Conservation (phyloP, 2,797 vertebrate species). For the Melanotaenia pygmaea region DNA sequence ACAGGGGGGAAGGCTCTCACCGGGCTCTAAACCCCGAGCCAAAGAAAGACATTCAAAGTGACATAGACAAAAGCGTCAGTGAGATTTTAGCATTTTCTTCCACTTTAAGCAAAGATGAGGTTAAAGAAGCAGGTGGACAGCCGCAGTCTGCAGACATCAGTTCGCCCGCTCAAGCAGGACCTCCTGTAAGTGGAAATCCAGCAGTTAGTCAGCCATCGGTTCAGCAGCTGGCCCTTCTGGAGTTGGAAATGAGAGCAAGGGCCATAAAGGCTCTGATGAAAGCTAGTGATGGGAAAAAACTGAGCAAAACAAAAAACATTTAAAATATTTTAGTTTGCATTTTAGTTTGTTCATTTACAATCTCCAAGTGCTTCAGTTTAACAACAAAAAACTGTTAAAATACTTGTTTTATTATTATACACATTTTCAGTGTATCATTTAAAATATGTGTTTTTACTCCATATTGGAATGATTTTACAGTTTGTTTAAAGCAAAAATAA, state of each 20-base stretch:
- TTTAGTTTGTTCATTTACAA: not conserved
- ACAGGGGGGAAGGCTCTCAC: not conserved
- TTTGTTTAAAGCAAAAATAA: constrained; percentile 15
- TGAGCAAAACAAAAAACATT: constrained; percentile 30
- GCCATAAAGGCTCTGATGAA: constrained; percentile 99
- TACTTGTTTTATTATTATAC: no score
- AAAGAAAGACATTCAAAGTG: constrained; percentile 89
- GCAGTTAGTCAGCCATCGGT: constrained; percentile 88
- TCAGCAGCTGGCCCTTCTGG: constrained; percentile 95
- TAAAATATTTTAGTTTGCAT: constrained; percentile 1
- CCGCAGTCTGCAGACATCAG: not conserved
- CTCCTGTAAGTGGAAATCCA: constrained; percentile 9
- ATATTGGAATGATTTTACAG: constrained; percentile 46
- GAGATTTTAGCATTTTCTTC: constrained; percentile 91
- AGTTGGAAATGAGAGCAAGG: constrained; percentile 96
- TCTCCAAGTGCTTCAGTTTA: not conserved
- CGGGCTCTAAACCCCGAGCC: constrained; percentile 6
- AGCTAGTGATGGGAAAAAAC: constrained; percentile 89
- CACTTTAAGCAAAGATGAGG: constrained; percentile 63
- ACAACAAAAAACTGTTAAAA: not conserved
- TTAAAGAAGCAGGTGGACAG: constrained; percentile 48
- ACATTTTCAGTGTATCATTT: not conserved
- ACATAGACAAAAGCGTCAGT: constrained; percentile 96
- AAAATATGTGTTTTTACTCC: constrained; percentile 30
- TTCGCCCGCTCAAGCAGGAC: not conserved